Evolutionary conservation across 2,113 vertebrate species (phyloP).

Genomic region (Chiloscyllium plagiosum): DNA sequence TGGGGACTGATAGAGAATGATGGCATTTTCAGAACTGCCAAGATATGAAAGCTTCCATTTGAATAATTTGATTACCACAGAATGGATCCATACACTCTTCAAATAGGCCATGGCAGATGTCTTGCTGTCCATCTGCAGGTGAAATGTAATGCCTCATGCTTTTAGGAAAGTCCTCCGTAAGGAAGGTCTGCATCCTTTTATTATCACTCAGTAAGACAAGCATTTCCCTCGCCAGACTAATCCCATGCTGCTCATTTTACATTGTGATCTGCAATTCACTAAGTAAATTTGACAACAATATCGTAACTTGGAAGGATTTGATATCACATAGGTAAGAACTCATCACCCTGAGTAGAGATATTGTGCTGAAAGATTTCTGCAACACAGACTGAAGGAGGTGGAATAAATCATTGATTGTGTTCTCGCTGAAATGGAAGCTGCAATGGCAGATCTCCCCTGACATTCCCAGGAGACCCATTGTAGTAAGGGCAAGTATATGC

Average conservation of each 20-base stretch:
- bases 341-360: not conserved
- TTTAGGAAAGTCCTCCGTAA: not conserved
- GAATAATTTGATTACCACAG: not conserved
- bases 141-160: not conserved
- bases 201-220: not conserved
- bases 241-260: not conserved
- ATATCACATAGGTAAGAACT: not conserved
- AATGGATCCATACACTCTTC: not conserved
- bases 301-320: not conserved
- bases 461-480: not conserved
- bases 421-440: not conserved
- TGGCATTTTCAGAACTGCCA: not conserved
- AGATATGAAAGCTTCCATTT: not conserved
- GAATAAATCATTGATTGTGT: not conserved
- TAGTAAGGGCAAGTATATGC: not conserved
- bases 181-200: not conserved
- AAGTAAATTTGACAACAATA: not conserved
- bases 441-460: not conserved
- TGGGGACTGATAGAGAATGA: not conserved
- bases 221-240: not conserved
- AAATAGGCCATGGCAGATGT: not conserved
- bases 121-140: no score
- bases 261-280: not conserved
- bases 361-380: not conserved
- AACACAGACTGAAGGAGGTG: not conserved